These are phyloP conservation scores for Auanema freiburgensis DNA, from an alignment of 2,888 invertebrate genomes.

Conservation along the genomic window DNA sequence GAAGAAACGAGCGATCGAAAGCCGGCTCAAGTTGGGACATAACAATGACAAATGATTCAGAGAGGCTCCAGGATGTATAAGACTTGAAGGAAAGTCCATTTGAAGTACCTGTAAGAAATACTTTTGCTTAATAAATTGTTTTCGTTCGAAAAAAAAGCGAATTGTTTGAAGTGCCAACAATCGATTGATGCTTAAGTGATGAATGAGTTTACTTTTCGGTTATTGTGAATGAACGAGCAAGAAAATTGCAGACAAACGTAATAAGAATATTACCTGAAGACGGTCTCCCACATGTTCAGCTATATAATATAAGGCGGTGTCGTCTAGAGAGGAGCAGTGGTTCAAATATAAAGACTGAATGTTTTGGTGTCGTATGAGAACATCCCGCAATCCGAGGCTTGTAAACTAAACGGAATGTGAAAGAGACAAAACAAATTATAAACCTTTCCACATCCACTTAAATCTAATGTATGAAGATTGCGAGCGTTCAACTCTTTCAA, in stretches of 20 bases:
- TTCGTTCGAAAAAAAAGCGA: not conserved
- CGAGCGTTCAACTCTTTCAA: constrained; percentile 48
- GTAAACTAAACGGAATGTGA: constrained; percentile 35
- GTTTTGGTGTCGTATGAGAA: constrained; percentile 52
- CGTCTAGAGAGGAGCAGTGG: constrained; percentile 57
- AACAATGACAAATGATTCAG: constrained; percentile 50
- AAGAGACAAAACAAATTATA: constrained; percentile 1
- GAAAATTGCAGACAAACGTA: not conserved
- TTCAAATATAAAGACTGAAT: constrained; percentile 59
- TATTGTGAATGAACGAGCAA: constrained; percentile 2
- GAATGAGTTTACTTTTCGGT: too few relatives aligned
- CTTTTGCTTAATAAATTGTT: not conserved
- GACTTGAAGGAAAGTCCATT: constrained; percentile 58
- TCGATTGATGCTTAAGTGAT: constrained; percentile 4
- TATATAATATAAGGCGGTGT: constrained; percentile 61
- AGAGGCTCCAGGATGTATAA: constrained; percentile 53
- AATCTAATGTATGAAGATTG: constrained; percentile 51
- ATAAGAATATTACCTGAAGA: constrained; percentile 27
- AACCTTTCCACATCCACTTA: constrained; percentile 59
- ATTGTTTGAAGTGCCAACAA: not conserved
- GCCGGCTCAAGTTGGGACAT: constrained; percentile 58
- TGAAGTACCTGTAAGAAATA: constrained; percentile 46
- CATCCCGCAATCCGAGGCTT: constrained; percentile 47
- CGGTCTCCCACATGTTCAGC: constrained; percentile 56
- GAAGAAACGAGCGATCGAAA: constrained; percentile 62